Evolutionary conservation across 2,797 vertebrate genomes (phyloP).

Genomic region (Danio choprae): DNA sequence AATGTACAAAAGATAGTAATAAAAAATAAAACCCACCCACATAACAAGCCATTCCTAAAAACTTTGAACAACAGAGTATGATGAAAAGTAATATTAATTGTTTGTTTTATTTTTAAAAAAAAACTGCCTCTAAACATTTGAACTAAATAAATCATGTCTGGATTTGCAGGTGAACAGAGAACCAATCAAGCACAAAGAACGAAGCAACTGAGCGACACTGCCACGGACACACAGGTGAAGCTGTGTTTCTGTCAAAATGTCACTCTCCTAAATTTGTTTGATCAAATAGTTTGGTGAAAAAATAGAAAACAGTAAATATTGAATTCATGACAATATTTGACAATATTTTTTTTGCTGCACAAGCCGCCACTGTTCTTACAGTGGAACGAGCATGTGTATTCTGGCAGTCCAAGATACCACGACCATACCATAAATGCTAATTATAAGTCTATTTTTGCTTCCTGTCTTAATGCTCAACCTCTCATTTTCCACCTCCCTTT

Average conservation of each 20-base stretch:
- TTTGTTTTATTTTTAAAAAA: too few relatives aligned
- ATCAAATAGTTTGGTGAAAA: conserved; percentile 22
- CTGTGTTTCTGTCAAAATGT: not conserved
- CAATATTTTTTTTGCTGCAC: conserved; percentile 1
- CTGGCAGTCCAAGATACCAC: conserved; percentile 39
- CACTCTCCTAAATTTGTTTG: not conserved
- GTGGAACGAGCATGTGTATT: conserved; percentile 34
- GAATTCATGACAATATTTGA: not conserved
- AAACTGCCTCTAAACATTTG: not conserved
- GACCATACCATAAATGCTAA: conserved; percentile 51
- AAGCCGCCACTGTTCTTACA: conserved; percentile 29
- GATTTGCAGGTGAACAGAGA: conserved; percentile 42
- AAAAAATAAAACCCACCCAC: too few relatives aligned
- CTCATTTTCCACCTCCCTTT: conserved; percentile 49
- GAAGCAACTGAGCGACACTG: not conserved
- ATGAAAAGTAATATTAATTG: too few relatives aligned
- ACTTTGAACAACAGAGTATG: too few relatives aligned
- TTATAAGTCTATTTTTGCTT: conserved; percentile 51
- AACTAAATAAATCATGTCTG: conserved; percentile 29
- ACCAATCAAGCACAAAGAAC: conserved; percentile 32
- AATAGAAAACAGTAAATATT: conserved; percentile 37
- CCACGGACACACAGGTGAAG: conserved; percentile 49
- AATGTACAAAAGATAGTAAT: too few relatives aligned
- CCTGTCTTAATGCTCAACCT: conserved; percentile 47
- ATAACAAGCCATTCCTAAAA: too few relatives aligned